These are phyloP conservation scores for Sceloporus undulatus DNA, from an alignment of 2,113 vertebrate genomes.

Conservation along the genomic window DNA sequence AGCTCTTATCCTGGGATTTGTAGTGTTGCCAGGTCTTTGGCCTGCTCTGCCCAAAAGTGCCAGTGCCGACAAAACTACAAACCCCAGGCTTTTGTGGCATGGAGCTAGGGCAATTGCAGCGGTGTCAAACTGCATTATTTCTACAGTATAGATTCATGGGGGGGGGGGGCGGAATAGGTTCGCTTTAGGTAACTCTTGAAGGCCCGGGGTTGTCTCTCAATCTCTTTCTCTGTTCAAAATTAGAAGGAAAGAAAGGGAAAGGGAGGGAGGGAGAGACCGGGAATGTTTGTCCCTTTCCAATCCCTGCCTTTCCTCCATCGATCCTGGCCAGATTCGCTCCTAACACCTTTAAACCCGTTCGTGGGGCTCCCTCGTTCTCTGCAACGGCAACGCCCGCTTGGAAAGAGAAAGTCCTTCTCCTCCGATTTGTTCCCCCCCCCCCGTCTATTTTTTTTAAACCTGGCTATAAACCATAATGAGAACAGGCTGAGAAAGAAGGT, in stretches of 20 bases:
- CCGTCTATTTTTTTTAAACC: slow-evolving; percentile 10
- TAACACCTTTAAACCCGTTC: slow-evolving; percentile 69
- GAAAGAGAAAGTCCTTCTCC: background rate
- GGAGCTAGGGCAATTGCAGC: too few relatives aligned
- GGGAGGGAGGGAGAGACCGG: slow-evolving; percentile 47
- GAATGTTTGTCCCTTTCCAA: slow-evolving; percentile 68
- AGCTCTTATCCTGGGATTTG: too few relatives aligned
- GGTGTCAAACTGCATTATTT: too few relatives aligned
- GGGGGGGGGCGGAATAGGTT: too few relatives aligned
- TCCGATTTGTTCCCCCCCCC: background rate
- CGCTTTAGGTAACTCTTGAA: background rate
- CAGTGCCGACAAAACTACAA: too few relatives aligned
- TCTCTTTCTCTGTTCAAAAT: background rate
- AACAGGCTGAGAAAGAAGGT: slow-evolving; percentile 2
- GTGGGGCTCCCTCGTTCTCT: background rate
- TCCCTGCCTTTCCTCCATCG: slow-evolving; percentile 68
- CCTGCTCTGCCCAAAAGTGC: too few relatives aligned
- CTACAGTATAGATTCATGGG: too few relatives aligned
- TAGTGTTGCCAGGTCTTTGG: too few relatives aligned
- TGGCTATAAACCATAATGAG: slow-evolving; percentile 60
- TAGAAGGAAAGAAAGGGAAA: slow-evolving; percentile 42
- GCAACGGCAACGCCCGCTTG: background rate
- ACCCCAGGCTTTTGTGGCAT: too few relatives aligned
- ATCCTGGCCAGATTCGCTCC: slow-evolving; percentile 69
- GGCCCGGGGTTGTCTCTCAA: slow-evolving; percentile 29